Base-by-base conservation (phyloP, 2,797 vertebrate genomes). In the Sebastes nivosus region DNA sequence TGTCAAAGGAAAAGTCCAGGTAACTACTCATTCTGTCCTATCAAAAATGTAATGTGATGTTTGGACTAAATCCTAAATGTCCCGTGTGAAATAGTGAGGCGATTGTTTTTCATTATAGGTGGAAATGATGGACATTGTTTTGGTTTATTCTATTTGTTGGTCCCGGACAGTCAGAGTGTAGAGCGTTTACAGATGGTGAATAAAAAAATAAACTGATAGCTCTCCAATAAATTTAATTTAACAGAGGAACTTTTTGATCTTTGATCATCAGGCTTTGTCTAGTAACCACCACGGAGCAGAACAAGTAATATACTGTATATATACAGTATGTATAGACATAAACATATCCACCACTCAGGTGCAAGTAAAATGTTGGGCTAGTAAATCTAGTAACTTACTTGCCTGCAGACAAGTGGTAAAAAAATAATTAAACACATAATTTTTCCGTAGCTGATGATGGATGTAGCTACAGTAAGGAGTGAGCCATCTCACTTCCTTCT, bases 1-100 rank as follows among this genome's bases (percentile, higher is more conserved):
- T 72, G 97, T 99, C 86, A 98, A 97, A 95, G 98, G 98, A 85
- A 99, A 99, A 91, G 97, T 99, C 88, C 98, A 99, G 98, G 99
- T 99, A 94, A 72, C 27, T 16, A 3, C 16, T 30, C 14, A 0
- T 5, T 11, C 61, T 59, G 22, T 64, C 1, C 7, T n/a, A 20
- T 38, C 2, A 9, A 11, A 10, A 32, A 4, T 12, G 4, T 2
- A 46, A 1, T 36, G 70, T 32, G 18, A 25, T 38, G 57, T 72
- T 16, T 34, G 13, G 8, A 3, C 2, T 66, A 13, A 18, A 30
- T 12, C 46, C 2, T 36, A 34, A 50, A 34, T 32, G 27, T 64
- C 18, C 20, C 9, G 1, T 30, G 5, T 29, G 6, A 70, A 36
- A 32, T 50, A 46, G 42, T 18, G 38, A 42, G 38, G 18, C 20